phyloP scores from a whole-genome alignment of 2,113 vertebrate genomes.

The Ursus arctos region DNA sequence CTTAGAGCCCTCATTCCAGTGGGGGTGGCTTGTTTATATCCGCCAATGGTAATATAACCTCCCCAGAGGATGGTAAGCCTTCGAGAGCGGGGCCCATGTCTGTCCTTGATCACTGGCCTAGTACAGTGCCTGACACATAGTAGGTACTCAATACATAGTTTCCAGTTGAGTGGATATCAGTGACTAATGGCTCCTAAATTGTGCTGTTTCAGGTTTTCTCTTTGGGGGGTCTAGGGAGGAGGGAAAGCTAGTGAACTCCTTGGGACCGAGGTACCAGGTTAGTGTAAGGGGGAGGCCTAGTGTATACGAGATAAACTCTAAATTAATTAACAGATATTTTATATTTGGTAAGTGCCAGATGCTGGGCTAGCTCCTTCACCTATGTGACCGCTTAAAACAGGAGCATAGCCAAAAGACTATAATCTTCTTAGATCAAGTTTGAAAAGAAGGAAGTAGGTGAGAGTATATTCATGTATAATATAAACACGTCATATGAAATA shows the following conservation, averaged over 20 bases:
- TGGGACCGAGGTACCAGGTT: not conserved
- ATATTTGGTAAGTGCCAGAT: not conserved
- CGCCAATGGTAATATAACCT: too few relatives aligned
- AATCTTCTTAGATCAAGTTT: not conserved
- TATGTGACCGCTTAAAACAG: not conserved
- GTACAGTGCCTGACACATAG: not conserved
- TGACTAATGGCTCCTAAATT: not conserved
- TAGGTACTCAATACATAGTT: not conserved
- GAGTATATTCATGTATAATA: not conserved
- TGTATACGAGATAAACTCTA: not conserved
- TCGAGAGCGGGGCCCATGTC: not conserved
- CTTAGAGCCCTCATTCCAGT: accelerated
- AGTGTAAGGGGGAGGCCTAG: not conserved
- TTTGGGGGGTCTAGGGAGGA: not conserved
- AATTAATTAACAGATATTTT: not conserved
- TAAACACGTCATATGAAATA: not conserved
- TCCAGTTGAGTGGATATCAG: not conserved
- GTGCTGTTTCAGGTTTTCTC: not conserved
- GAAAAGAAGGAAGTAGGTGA: not conserved
- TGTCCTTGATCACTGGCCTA: not conserved
- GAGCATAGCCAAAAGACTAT: not conserved
- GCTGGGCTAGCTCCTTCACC: not conserved
- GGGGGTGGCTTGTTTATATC: not conserved
- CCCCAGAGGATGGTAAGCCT: not conserved
- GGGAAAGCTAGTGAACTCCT: not conserved